Conservation (phyloP, 2,113 vertebrate genomes). For the Centropristis striata region DNA sequence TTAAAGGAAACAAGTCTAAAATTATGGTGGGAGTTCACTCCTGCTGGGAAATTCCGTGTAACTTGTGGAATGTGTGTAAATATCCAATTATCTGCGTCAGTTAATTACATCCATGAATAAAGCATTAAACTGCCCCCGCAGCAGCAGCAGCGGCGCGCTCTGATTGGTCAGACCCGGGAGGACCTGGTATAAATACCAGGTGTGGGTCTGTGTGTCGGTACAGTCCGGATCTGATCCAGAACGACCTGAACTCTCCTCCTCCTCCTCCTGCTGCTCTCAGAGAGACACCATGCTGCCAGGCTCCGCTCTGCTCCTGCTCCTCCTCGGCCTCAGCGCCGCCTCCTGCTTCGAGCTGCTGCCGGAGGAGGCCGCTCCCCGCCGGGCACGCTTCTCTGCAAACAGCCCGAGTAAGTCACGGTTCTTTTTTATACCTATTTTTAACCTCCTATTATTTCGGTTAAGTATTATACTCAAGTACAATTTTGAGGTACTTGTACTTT, state of each 20-base stretch:
- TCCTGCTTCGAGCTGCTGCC: conserved; percentile 65
- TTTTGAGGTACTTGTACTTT: too few relatives aligned
- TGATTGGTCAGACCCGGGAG: conserved; percentile 68
- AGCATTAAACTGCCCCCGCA: conserved; percentile 26
- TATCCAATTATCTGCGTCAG: conserved; percentile 54
- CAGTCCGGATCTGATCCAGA: neutral
- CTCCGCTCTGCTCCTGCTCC: conserved; percentile 63
- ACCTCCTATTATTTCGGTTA: too few relatives aligned
- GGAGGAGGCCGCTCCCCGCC: conserved; percentile 74
- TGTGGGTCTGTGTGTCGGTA: neutral
- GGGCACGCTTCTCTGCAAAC: conserved; percentile 83
- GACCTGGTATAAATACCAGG: conserved; percentile 38
- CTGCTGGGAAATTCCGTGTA: conserved; percentile 57
- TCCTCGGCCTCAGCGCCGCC: conserved; percentile 61
- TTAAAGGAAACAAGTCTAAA: neutral
- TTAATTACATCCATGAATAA: conserved; percentile 57
- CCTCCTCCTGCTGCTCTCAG: neutral
- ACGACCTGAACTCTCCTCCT: neutral
- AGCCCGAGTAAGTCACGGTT: conserved; percentile 81
- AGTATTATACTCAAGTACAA: too few relatives aligned
- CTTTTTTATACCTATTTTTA: too few relatives aligned
- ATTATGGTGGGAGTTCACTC: conserved; percentile 1
- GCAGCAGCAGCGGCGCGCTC: conserved; percentile 12
- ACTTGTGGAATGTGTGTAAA: conserved; percentile 53
- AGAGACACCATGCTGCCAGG: conserved; percentile 66